Evolutionary conservation across 2,113 vertebrate species (phyloP), one percentile per base, ranked within the genome.

Genomic region (Propithecus coquereli): DNA sequence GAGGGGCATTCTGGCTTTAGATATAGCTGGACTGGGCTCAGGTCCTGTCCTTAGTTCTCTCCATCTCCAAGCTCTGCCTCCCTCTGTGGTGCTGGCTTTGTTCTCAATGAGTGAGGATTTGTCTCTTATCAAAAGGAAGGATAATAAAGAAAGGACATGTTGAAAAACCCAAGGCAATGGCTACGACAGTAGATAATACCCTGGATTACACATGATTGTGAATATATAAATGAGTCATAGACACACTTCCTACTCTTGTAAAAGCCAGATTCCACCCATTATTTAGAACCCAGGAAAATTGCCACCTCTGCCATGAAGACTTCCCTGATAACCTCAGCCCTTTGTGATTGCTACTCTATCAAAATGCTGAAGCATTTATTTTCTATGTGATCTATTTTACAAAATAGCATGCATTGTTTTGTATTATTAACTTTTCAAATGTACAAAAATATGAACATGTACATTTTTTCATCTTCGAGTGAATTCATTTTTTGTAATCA

Each of bases 151-250:
- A 68, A 94, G 37, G 18, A 30, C 23, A 70, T 68, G 40, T 32
- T 80, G 63, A 96, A 79, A 71, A 91, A 10, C 32, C 77, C 73
- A 97, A 96, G 94, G 47, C 71, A 95, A n/a, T 94, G 50, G 22
- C 30, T 34, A 79, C 34, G 43, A 37, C 18, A 52, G 63, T 45
- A 90, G 89, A 45, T 47, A 57, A 93, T 32, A 54, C 32, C 54
- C n/a, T 81, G 40, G 52, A 54, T 93, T 52, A 73, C 1, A 76
- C 14, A 80, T 68, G 22, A 81, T 17, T 86, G 54, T 45, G 65
- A 90, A 93, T 79, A 54, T 93, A 74, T 63, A 83, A 90, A 84
- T 50, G 34, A 81, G 8, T 37, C 77, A 82, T 11, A 95, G 37
- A 34, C 37, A 34, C 13, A 68, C 22, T 70, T 54, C 13, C 52